Evolutionary conservation across 30 jellyfish, hydroid and myxozoan genomes (phyloP).

Genomic region (Hydractinia echinata): DNA sequence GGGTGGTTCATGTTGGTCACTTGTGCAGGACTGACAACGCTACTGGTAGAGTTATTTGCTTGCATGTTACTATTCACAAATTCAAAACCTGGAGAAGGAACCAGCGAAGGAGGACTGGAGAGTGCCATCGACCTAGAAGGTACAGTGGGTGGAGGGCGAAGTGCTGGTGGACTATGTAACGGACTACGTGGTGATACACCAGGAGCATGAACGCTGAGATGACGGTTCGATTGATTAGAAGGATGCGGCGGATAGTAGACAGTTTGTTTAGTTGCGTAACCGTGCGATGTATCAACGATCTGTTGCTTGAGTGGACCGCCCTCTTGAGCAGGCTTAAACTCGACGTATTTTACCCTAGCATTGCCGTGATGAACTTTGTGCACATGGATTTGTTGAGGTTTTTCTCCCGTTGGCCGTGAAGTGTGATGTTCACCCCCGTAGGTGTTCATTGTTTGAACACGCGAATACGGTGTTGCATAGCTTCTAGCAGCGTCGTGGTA

Average conservation of each 20-base stretch:
- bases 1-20: constrained; percentile 11
- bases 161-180: constrained; percentile 94
- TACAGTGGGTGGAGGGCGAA: constrained; percentile 90
- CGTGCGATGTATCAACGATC: no score
- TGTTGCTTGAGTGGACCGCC: constrained; percentile 1
- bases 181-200: constrained; percentile 60
- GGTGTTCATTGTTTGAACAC: neutral
- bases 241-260: neutral
- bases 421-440: neutral
- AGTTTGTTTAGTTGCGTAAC: neutral
- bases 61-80: constrained; percentile 20
- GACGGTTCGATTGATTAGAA: constrained; percentile 14
- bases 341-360: constrained; percentile 42
- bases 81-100: constrained; percentile 85
- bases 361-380: constrained; percentile 40
- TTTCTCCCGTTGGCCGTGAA: neutral
- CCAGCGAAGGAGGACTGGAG: constrained; percentile 83
- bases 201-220: constrained; percentile 20
- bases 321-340: neutral
- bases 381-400: constrained; percentile 30
- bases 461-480: neutral
- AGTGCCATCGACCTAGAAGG: constrained; percentile 75
- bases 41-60: neutral
- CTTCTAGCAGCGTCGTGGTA: constrained; percentile 8
- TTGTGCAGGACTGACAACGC: constrained; percentile 20